Percentiles rank a stretch among this genome's conserved stretches.
Evolutionary conservation across 2,888 invertebrate species (phyloP).

Genomic region (Pinctada fucata): DNA sequence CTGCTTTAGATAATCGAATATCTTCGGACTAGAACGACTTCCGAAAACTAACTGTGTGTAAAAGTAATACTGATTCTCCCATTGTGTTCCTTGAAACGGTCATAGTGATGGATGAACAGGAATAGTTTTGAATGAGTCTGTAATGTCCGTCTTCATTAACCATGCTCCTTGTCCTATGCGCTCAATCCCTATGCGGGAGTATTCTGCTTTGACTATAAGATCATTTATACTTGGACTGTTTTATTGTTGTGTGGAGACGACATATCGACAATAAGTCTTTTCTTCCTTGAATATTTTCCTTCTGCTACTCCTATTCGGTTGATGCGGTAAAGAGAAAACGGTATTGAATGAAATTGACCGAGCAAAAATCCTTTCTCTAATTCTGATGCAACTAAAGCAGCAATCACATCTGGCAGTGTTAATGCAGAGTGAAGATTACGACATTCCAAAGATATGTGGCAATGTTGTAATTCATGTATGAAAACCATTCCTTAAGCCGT

Average conservation of each 20-base stretch:
- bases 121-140: conserved; percentile 44
- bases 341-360: conserved; percentile 37
- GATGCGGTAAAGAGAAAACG: conserved; percentile 40
- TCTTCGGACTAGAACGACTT: conserved; percentile 35
- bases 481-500: conserved; percentile 25
- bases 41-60: conserved; percentile 31
- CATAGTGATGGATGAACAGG: conserved; percentile 34
- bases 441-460: conserved; percentile 20
- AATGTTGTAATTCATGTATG: conserved; percentile 18
- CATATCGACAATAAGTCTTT: conserved; percentile 47
- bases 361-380: conserved; percentile 39
- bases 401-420: conserved; percentile 27
- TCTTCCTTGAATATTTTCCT: conserved; percentile 44
- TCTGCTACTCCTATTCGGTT: conserved; percentile 41
- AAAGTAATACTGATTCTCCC: conserved; percentile 33
- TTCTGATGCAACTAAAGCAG: conserved; percentile 35
- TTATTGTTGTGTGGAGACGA: conserved; percentile 45
- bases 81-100: conserved; percentile 39
- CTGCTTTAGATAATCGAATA: conserved; percentile 32
- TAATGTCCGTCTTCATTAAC: conserved; percentile 46
- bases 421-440: conserved; percentile 43
- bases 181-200: conserved; percentile 35
- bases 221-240: conserved; percentile 21
- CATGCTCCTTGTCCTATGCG: conserved; percentile 22
- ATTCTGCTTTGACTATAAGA: conserved; percentile 28